Percentiles rank a stretch among this genome's conserved stretches.
Evolutionary conservation across 2,113 vertebrate species (phyloP).

Genomic region (Myotis davidii): DNA sequence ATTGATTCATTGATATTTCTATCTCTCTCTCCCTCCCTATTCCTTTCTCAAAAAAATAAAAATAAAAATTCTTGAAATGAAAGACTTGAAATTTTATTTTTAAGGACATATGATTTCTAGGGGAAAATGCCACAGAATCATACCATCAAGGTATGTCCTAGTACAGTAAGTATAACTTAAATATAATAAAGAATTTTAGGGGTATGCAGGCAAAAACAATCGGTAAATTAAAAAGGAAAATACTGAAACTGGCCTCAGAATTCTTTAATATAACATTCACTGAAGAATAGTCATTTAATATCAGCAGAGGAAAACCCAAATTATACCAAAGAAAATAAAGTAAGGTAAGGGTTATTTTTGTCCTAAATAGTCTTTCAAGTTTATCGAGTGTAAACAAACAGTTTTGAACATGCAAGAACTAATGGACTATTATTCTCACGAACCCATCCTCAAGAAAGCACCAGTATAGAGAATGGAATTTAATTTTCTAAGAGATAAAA

Average conservation of each 20-base stretch:
- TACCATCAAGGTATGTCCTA: background rate
- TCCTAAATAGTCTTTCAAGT: background rate
- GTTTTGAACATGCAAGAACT: background rate
- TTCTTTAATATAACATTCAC: background rate
- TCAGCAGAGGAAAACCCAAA: background rate
- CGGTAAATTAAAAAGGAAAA: background rate
- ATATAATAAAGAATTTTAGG: background rate
- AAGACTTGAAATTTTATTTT: background rate
- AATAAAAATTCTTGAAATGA: slow-evolving; percentile 13
- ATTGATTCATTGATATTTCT: too few species aligned
- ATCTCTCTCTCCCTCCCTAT: too few species aligned
- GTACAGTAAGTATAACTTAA: background rate
- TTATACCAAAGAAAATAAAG: background rate
- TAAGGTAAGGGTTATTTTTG: background rate
- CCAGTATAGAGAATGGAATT: background rate
- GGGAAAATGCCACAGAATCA: background rate
- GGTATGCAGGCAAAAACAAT: background rate
- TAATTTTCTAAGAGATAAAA: background rate
- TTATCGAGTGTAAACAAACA: background rate
- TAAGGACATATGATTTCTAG: background rate
- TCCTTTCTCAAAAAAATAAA: background rate
- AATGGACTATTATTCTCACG: background rate
- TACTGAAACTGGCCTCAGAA: slow-evolving; percentile 5
- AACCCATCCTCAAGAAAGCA: background rate
- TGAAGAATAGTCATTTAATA: background rate